Percentiles rank a stretch among this genome's conserved stretches.
These are phyloP conservation scores for Thryonomys swinderianus DNA, from an alignment of 2,113 vertebrate genomes.

Conservation along the genomic window DNA sequence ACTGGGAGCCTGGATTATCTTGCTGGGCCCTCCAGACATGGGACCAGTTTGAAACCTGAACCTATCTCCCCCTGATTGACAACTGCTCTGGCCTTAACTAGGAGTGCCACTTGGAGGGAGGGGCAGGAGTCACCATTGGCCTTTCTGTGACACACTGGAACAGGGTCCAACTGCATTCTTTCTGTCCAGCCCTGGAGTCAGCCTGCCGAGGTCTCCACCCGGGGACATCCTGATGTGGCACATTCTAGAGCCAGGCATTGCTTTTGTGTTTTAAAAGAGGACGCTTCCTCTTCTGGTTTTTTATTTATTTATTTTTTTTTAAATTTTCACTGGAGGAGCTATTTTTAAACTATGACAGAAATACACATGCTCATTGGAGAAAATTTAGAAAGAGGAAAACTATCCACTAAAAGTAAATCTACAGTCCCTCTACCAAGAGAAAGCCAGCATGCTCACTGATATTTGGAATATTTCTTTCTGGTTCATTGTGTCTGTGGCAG, in stretches of 20 bases:
- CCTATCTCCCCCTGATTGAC: not conserved
- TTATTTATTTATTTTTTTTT: not conserved
- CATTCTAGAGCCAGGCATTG: constrained; percentile 52
- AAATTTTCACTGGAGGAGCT: not conserved
- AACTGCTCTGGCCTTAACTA: constrained; percentile 20
- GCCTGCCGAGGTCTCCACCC: constrained; percentile 47
- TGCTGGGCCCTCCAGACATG: not conserved
- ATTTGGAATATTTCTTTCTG: not conserved
- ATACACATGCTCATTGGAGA: not conserved
- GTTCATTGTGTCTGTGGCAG: not conserved
- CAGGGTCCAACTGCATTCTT: constrained; percentile 52
- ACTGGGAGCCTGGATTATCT: not conserved
- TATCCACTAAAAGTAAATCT: not conserved
- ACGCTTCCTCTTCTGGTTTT: constrained; percentile 27
- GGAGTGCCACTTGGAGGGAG: not conserved
- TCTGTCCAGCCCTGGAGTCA: constrained; percentile 66
- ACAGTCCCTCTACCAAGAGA: not conserved
- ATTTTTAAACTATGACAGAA: constrained; percentile 45
- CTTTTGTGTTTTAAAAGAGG: constrained; percentile 63
- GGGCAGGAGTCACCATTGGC: not conserved
- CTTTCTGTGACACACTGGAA: constrained; percentile 37
- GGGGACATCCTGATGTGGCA: constrained; percentile 63
- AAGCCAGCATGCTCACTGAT: no score
- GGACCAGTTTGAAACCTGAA: constrained; percentile 13
- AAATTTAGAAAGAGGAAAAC: constrained; percentile 44